phyloP scores from a whole-genome alignment of 92 coral and sea anemone species.

The Nematostella vectensis region DNA sequence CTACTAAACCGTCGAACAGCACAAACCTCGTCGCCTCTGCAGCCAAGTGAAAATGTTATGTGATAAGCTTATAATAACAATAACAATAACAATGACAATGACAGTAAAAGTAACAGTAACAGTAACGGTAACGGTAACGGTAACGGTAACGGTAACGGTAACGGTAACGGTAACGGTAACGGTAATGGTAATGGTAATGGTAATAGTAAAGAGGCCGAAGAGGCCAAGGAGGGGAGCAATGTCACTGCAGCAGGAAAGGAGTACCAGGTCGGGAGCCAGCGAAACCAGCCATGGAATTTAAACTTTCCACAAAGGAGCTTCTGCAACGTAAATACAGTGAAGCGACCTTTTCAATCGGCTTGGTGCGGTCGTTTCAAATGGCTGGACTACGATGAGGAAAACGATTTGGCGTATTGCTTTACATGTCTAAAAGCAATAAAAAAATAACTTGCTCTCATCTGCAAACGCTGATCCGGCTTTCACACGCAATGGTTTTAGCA shows the following conservation, averaged over 20 bases:
- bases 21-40: too few relatives aligned
- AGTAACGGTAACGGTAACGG: too few relatives aligned
- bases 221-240: too few relatives aligned
- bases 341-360: constrained; percentile 19
- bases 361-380: constrained; percentile 37
- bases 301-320: constrained; percentile 10
- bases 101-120: too few relatives aligned
- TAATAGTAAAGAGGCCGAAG: not conserved
- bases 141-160: not conserved
- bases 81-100: not conserved
- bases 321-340: constrained; percentile 11
- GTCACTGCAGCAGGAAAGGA: too few relatives aligned
- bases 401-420: constrained; percentile 21
- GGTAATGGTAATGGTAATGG: not conserved
- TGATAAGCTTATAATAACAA: not conserved
- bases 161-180: not conserved
- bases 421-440: constrained; percentile 31
- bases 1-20: too few relatives aligned
- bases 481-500: too few relatives aligned
- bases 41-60: too few relatives aligned
- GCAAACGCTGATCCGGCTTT: too few relatives aligned
- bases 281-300: constrained; percentile 15
- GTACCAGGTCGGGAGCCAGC: too few relatives aligned
- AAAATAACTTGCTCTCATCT: too few relatives aligned
- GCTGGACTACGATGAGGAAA: constrained; percentile 33